Evolutionary conservation across 2,113 vertebrate species (phyloP).

Genomic region (Ginglymostoma cirratum): DNA sequence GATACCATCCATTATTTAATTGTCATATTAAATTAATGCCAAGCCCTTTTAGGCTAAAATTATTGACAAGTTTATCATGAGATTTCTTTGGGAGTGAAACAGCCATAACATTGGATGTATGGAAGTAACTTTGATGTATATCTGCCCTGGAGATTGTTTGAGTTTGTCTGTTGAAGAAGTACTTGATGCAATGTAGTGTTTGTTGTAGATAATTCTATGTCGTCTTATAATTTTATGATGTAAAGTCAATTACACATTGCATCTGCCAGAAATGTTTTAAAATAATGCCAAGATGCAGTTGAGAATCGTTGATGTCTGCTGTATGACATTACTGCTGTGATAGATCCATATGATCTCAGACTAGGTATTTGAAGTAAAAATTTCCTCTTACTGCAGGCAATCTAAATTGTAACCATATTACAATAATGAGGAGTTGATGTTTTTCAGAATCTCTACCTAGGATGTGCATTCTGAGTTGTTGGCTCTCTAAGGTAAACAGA

Average conservation of each 20-base stretch:
- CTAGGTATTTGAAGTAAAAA: background rate
- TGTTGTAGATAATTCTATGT: background rate
- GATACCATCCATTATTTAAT: background rate
- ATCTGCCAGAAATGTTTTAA: background rate
- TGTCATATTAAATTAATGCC: background rate
- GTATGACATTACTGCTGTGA: background rate
- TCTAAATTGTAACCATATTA: background rate
- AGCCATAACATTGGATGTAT: background rate
- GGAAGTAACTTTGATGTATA: background rate
- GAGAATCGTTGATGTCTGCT: background rate
- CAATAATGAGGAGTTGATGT: background rate
- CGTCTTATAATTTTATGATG: background rate
- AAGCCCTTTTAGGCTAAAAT: background rate
- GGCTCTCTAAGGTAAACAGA: background rate
- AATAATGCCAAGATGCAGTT: background rate
- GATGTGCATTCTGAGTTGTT: background rate
- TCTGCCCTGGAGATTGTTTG: background rate
- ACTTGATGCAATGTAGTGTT: background rate
- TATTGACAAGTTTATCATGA: background rate
- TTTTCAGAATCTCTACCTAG: background rate
- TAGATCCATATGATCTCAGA: background rate
- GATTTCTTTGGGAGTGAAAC: background rate
- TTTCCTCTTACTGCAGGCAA: background rate
- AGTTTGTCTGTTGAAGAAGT: background rate
- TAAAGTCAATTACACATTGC: background rate